phyloP scores from a whole-genome alignment of 1,140 invertebrate species.

The Saccostrea glomerata region DNA sequence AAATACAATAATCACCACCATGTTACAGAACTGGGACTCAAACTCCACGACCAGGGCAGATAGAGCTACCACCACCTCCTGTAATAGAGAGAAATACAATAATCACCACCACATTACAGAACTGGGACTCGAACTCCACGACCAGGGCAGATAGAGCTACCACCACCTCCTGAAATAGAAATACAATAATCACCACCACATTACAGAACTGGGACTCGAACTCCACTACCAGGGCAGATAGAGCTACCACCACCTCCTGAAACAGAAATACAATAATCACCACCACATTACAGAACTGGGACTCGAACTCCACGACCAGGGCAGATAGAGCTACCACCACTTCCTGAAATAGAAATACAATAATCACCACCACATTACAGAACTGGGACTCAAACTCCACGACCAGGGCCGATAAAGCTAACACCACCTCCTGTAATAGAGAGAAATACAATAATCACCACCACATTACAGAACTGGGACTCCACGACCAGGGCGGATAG shows the following conservation, averaged over 20 bases:
- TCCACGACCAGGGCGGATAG: conserved; percentile 94
- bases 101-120: conserved; percentile 84
- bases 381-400: conserved; percentile 94
- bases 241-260: conserved; percentile 88
- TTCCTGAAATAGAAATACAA: conserved; percentile 81
- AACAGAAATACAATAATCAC: conserved; percentile 47
- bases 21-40: conserved; percentile 89
- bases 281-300: conserved; percentile 87
- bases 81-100: conserved; percentile 57
- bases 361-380: conserved; percentile 82
- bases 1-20: conserved; percentile 77
- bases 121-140: conserved; percentile 92
- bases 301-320: conserved; percentile 94
- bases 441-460: conserved; percentile 86
- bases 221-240: conserved; percentile 93
- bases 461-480: conserved; percentile 87
- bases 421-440: conserved; percentile 79
- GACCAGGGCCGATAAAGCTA: conserved; percentile 78
- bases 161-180: conserved; percentile 82
- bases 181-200: conserved; percentile 84
- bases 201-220: conserved; percentile 92
- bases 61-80: conserved; percentile 89
- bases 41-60: conserved; percentile 95
- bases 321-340: conserved; percentile 92
- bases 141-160: conserved; percentile 78